phyloP scores from a whole-genome alignment of 2,113 vertebrate genomes.

The Anthoscopus minutus region DNA sequence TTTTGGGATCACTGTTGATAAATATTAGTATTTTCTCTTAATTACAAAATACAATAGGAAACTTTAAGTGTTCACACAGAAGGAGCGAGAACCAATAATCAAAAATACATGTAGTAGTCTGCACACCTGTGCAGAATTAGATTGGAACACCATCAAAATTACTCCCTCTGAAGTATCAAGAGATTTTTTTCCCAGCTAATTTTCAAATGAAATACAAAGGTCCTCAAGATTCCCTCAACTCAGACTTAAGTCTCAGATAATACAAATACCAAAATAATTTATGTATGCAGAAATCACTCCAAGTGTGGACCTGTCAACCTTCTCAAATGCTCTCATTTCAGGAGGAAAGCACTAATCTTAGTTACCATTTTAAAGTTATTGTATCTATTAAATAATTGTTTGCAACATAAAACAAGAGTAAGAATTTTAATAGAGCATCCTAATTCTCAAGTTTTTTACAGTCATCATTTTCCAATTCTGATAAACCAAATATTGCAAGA shows the following conservation, averaged over 20 bases:
- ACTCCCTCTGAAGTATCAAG: not conserved
- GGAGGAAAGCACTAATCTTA: not conserved
- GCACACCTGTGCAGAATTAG: not conserved
- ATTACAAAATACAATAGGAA: conserved; percentile 35
- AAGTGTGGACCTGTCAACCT: not conserved
- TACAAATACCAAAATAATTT: not conserved
- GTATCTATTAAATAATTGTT: not conserved
- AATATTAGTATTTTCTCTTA: not conserved
- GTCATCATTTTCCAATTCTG: not conserved
- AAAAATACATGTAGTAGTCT: not conserved
- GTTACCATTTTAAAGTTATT: conserved; percentile 1
- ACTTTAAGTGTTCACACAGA: conserved; percentile 12
- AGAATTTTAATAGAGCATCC: not conserved
- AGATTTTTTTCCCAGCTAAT: not conserved
- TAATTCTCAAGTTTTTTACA: not conserved
- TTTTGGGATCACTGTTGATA: not conserved
- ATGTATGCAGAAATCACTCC: not conserved
- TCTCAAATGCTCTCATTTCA: not conserved
- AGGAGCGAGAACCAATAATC: not conserved
- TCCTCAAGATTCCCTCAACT: not conserved
- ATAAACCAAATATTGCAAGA: not conserved
- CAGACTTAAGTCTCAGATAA: not conserved
- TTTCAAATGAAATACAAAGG: not conserved
- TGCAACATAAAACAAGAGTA: not conserved
- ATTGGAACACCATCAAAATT: not conserved